Evolutionary conservation across 2,888 invertebrate species (phyloP), one percentile per base, ranked within the genome.

Genomic region (Furcula furcula): DNA sequence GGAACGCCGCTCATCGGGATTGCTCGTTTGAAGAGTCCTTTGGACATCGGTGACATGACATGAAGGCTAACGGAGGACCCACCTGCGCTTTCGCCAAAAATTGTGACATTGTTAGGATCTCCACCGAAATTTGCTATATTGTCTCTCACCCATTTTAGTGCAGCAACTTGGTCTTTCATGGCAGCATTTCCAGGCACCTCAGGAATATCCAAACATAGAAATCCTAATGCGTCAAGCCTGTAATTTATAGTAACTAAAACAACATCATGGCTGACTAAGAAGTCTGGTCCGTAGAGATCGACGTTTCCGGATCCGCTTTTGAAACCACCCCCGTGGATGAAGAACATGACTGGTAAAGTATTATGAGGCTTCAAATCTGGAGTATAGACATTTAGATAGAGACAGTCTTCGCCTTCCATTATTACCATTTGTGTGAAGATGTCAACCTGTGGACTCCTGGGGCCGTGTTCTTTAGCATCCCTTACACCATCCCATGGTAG

Each of bases 111-210:
- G 2, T 59, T 40, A 0, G 70, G 55, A 53, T 75, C 66, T 4
- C 75, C 75, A 2, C 74, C 74, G 28, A 75, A 75, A 23, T 47
- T 42, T 0, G 37, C 30, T n/a, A 76, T 71, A 29, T 75, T 75
- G 9, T 57, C 49, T 16, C 66, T 49, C 0, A 76, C 59, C 75
- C 76, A 77, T 34, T 50, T 64, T 11, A 76, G 36, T 10, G 76
- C 75, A 3, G 60, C 55, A 0, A 67, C 65, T 59, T 74, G 74
- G 23, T 77, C 76, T 46, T 90, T 91, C 10, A 91, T 49, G 0
- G 89, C 91, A 37, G 90, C 90, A 58, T 92, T 92, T 2, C 92
- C 92, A 0, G 91, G 91, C 0, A 90, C 90, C 26, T 89, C 90
- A 31, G 59, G 55, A 10, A 89, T 90, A 9, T 73, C 75, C 0